phyloP scores from a whole-genome alignment of 2,113 vertebrate genomes.

The Tragelaphus buxtoni region DNA sequence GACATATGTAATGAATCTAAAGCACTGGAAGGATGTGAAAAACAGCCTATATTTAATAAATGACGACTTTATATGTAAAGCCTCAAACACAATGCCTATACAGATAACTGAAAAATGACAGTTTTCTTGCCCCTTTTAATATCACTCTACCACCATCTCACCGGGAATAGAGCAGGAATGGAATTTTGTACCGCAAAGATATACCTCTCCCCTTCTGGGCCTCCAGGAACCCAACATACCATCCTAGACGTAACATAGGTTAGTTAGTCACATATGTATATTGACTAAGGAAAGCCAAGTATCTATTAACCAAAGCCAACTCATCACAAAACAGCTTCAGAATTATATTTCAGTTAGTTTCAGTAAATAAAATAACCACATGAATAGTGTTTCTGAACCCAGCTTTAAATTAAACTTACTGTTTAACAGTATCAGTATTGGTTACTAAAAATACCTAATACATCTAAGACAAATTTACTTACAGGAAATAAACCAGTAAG shows the following conservation, averaged over 20 bases:
- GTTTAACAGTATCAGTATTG: background rate
- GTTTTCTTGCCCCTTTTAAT: background rate
- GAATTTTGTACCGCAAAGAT: background rate
- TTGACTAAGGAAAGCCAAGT: background rate
- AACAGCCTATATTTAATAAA: background rate
- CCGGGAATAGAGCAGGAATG: background rate
- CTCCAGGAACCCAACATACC: background rate
- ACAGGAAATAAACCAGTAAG: background rate
- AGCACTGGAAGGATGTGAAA: background rate
- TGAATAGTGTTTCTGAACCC: background rate
- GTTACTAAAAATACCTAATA: constrained; percentile 2
- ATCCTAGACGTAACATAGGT: background rate
- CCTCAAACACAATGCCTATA: background rate
- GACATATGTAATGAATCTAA: background rate
- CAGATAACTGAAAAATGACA: background rate
- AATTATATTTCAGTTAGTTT: constrained; percentile 7
- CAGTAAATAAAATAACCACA: background rate
- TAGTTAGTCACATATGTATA: background rate
- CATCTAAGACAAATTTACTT: background rate
- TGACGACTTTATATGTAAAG: background rate
- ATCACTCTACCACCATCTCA: background rate
- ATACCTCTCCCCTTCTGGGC: background rate
- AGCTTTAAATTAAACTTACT: constrained; percentile 19
- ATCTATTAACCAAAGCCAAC: constrained; percentile 1
- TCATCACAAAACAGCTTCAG: background rate